Evolutionary conservation across 2,888 invertebrate species (phyloP), one percentile per base, ranked within the genome.

Genomic region (Leptothorax acervorum): DNA sequence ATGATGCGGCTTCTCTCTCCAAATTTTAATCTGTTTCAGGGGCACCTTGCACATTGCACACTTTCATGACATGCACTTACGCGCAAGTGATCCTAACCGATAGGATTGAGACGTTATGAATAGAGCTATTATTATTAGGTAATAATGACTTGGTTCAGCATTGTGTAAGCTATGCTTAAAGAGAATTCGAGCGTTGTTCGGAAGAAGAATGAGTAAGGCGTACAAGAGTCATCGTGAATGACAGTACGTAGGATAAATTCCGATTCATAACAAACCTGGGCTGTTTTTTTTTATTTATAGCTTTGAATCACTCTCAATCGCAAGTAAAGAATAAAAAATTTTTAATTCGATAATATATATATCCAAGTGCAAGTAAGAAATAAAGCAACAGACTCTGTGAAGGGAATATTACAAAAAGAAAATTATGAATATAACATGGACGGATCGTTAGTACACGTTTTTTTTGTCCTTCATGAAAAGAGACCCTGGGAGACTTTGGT

Each of bases 131-230:
- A 76, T 76, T 76, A 76, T 53, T 76, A 12, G 2, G 9, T 70
- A 76, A 70, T 70, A 28, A 76, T 53, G 70, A 68, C 71, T 76
- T 51, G 48, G 23, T 76, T 76, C 18, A 51, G 15, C 71, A 70
- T 70, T 18, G 71, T 70, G 23, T 23, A 39, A 35, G 48, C 45
- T 75, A 35, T 18, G 39, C 35, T 53, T 57, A n/a, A 55, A 71
- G 45, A 57, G 55, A 78, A 57, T 73, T 55, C 74, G 15, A 73
- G 53, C 42, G 45, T 45, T 73, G 23, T 42, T 73, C 55, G n/a
- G 8, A n/a, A 18, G 42, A 23, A 71, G 23, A 45, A 73, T 79
- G 75, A 79, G 12, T 60, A 74, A 74, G 48, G 23, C 45, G 18
- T 18, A 8, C n/a, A 31, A 68, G 45, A 55, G 51, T 76, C 76